phyloP scores from a whole-genome alignment of 37 sponge, comb jelly and placozoan species.

The Spongia lamella region DNA sequence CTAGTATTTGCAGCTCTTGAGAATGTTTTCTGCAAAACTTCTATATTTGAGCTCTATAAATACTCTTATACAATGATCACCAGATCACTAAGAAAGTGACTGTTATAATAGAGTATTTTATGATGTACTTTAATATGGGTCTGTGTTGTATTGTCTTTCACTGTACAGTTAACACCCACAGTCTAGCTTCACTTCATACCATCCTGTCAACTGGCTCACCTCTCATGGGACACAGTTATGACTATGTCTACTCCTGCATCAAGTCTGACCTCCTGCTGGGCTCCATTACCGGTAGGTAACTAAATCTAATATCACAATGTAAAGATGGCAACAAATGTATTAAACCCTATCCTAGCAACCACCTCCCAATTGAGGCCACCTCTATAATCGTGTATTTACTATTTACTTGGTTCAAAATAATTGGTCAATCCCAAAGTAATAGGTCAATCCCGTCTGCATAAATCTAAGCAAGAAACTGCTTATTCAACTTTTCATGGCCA shows the following conservation, averaged over 20 bases:
- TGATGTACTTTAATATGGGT: neutral
- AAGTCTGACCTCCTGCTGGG: constrained; percentile 85
- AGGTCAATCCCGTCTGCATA: no score
- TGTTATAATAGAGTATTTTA: neutral
- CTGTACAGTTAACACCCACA: constrained; percentile 68
- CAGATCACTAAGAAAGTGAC: neutral
- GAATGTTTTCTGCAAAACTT: neutral
- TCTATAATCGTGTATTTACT: no score
- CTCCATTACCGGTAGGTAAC: constrained; percentile 84
- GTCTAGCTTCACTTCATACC: constrained; percentile 76
- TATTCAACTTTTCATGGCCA: no score
- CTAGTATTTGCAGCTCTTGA: neutral
- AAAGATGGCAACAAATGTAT: no score
- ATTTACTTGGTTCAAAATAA: no score
- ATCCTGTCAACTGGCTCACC: constrained; percentile 97
- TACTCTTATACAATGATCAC: neutral
- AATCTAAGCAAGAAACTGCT: no score
- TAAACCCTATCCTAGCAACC: no score
- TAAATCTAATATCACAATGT: no score
- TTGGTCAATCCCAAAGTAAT: no score
- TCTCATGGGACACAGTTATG: constrained; percentile 86
- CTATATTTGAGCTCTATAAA: neutral
- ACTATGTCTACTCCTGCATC: constrained; percentile 89
- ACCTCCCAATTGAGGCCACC: no score
- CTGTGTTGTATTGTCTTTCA: neutral